Conservation (phyloP, 1,140 invertebrate genomes). For the Adoxophyes honmai region DNA sequence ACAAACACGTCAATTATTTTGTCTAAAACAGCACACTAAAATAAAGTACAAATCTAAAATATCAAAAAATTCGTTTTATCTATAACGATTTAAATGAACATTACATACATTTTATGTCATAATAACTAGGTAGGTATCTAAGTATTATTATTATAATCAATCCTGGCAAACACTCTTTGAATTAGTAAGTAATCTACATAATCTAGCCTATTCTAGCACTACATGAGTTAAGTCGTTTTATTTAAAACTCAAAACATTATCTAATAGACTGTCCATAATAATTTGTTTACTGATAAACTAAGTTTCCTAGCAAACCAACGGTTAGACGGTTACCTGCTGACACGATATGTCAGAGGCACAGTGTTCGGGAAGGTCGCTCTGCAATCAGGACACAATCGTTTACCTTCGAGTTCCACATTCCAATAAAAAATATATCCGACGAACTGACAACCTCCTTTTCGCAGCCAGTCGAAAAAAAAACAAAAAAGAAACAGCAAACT, state of each 20-base stretch:
- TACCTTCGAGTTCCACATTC: slow-evolving; percentile 28
- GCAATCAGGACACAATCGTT: slow-evolving; percentile 66
- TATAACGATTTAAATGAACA: too few species aligned
- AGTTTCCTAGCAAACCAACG: slow-evolving; percentile 64
- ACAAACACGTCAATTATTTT: too few species aligned
- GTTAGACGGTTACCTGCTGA: slow-evolving; percentile 70
- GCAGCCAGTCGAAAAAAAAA: too few species aligned
- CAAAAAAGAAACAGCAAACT: too few species aligned
- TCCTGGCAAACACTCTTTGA: not conserved
- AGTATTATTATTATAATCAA: too few species aligned
- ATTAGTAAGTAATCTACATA: not conserved
- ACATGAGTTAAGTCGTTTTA: not conserved
- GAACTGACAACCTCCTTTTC: too few species aligned
- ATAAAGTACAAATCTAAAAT: too few species aligned
- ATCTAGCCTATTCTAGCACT: slow-evolving; percentile 13
- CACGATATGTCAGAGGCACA: slow-evolving; percentile 74
- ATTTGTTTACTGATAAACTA: slow-evolving; percentile 52
- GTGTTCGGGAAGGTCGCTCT: slow-evolving; percentile 73
- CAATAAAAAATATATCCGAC: slow-evolving; percentile 2
- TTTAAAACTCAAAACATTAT: not conserved
- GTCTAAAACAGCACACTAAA: too few species aligned
- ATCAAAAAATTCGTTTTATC: too few species aligned
- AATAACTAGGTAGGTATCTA: too few species aligned
- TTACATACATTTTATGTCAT: too few species aligned
- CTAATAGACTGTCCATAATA: slow-evolving; percentile 2